phyloP scores from a whole-genome alignment of 2,888 invertebrate genomes.

The Cheilosia pagana region DNA sequence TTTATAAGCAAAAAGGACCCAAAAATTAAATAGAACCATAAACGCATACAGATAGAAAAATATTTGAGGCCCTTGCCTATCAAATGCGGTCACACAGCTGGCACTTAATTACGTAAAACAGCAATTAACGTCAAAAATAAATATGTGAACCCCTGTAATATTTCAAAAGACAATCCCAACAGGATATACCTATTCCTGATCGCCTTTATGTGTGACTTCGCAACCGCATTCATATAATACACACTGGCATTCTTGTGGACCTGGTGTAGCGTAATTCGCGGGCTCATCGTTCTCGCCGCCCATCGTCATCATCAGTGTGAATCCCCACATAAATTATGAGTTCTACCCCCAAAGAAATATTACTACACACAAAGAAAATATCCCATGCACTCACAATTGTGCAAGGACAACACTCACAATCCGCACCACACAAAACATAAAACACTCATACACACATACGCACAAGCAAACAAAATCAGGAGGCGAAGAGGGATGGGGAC shows the following conservation, averaged over 20 bases:
- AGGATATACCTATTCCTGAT: conserved; percentile 28
- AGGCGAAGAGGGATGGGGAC: conserved; percentile 3
- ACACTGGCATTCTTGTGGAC: conserved; percentile 4
- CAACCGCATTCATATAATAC: neutral
- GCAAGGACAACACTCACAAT: conserved; percentile 64
- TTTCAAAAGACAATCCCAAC: conserved; percentile 16
- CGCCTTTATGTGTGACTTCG: conserved; percentile 23
- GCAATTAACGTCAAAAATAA: conserved; percentile 1
- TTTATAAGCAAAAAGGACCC: too few species aligned
- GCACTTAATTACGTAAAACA: conserved; percentile 13
- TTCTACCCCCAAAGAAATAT: conserved; percentile 51
- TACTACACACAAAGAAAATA: conserved; percentile 56
- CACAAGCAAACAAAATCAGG: conserved; percentile 13
- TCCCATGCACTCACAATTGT: conserved; percentile 61
- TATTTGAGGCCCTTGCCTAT: neutral
- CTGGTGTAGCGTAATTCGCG: conserved; percentile 14
- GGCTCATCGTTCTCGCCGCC: conserved; percentile 18
- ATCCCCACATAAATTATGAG: conserved; percentile 69
- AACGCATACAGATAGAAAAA: too few species aligned
- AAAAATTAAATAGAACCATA: too few species aligned
- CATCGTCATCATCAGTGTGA: conserved; percentile 59
- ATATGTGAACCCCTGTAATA: neutral
- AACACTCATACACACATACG: conserved; percentile 5
- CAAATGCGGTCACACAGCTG: neutral
- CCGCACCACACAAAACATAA: conserved; percentile 36